Base-by-base conservation (phyloP, 1,140 invertebrate species). In the Pollicipes pollicipes region DNA sequence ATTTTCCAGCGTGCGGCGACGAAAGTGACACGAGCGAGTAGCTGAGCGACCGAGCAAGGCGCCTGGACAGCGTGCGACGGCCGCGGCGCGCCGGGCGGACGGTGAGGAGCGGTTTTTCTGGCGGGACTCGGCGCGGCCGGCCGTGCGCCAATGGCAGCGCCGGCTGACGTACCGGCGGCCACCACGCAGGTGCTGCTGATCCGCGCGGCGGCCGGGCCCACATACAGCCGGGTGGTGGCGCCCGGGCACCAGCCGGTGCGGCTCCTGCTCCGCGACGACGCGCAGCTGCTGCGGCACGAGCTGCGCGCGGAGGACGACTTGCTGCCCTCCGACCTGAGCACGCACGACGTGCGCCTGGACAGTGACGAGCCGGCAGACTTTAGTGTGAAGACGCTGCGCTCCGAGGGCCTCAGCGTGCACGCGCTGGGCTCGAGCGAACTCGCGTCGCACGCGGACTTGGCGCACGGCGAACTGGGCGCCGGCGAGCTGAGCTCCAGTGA, bases 351-450 rank as follows among this genome's bases (percentile, higher is more conserved):
- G 70, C 68, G 24, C 70, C 63, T 31, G 30, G 68, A 58, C 70
- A 71, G n/a, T 66, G 69, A 68, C 70, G 45, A 71, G 68, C 70
- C 70, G 66, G 70, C 30, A 32, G 69, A 71, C 66, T 69, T 71
- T 32, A 71, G 70, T 37, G 64, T 66, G 17, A 66, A 66, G 28
- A 66, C 64, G n/a, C 28, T 66, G 64, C 64, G 64, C n/a, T 66
- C 64, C 3, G 64, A 66, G 28, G 45, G 45, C 13, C 45, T 58
- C 2, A 21, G 45, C 58, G 70, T 70, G 67, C 37, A 75, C 66
- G 72, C 74, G 30, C 73, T 74, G 70, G 72, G 70, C 72, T 72
- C 73, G 69, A 73, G 73, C 63, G 72, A 75, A 71, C 70, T 75
- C 30, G 74, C 73, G 24, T 72, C 74, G 37, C 74, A 75, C 68